phyloP scores from a whole-genome alignment of 2,888 invertebrate species.

The Heteromurus nitidus region DNA sequence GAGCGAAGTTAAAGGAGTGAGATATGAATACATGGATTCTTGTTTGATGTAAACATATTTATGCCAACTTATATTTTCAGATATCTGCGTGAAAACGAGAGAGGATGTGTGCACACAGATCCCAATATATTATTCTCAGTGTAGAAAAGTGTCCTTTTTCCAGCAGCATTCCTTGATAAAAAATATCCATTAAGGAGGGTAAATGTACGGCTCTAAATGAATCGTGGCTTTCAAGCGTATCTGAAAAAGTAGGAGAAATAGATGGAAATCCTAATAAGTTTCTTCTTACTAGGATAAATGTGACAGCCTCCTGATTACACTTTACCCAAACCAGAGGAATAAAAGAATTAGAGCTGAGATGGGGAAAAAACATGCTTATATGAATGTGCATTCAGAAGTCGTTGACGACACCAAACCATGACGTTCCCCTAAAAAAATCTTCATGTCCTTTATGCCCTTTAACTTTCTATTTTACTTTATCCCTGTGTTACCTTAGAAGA shows the following conservation, averaged over 20 bases:
- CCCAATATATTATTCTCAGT: too few species aligned
- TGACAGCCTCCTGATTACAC: slow-evolving; percentile 62
- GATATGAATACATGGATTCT: too few species aligned
- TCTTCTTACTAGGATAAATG: slow-evolving; percentile 64
- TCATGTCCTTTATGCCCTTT: not conserved
- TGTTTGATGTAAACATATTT: too few species aligned
- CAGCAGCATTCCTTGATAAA: slow-evolving; percentile 48
- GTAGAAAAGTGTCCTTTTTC: not conserved
- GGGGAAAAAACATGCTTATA: too few species aligned
- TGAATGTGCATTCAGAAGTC: too few species aligned
- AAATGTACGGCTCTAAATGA: slow-evolving; percentile 60
- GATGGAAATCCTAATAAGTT: slow-evolving; percentile 64
- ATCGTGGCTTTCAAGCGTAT: slow-evolving; percentile 62
- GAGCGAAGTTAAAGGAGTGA: too few species aligned
- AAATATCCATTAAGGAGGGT: slow-evolving; percentile 60
- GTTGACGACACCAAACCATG: too few species aligned
- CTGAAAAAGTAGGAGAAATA: slow-evolving; percentile 46
- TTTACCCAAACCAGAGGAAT: slow-evolving; percentile 47
- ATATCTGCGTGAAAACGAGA: too few species aligned
- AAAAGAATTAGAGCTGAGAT: slow-evolving; percentile 54
- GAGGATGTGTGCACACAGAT: too few species aligned
- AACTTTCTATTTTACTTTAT: not conserved
- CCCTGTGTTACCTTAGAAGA: too few species aligned
- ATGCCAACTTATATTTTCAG: too few species aligned
- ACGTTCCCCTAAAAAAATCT: slow-evolving; percentile 16